Evolutionary conservation across 2,797 vertebrate species (phyloP).

Genomic region (Pipistrellus pygmaeus): DNA sequence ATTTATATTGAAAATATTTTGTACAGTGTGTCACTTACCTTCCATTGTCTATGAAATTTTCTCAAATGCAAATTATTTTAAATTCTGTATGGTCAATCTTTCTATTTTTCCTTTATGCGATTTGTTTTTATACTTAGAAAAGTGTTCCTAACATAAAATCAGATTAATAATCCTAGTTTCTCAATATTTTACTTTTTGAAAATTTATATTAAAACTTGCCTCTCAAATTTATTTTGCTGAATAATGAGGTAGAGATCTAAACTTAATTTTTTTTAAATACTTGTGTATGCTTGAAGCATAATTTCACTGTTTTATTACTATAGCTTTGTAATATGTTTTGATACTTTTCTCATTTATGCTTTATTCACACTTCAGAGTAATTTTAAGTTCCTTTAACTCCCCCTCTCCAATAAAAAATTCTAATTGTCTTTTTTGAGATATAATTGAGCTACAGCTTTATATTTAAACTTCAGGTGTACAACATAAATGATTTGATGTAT

Average conservation of each 20-base stretch:
- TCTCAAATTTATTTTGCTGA: background rate
- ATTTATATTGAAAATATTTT: slow-evolving; percentile 41
- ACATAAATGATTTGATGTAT: background rate
- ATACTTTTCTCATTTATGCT: background rate
- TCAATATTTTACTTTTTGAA: slow-evolving; percentile 39
- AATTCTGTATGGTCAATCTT: background rate
- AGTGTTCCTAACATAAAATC: background rate
- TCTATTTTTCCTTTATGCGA: background rate
- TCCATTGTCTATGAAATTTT: slow-evolving; percentile 4
- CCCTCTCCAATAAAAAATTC: background rate
- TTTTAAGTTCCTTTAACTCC: background rate
- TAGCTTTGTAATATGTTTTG: slow-evolving; percentile 37
- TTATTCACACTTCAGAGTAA: background rate
- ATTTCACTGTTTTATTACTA: background rate
- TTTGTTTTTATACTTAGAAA: slow-evolving; percentile 7
- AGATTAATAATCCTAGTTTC: background rate
- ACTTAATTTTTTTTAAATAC: slow-evolving; percentile 6
- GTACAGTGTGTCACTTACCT: background rate
- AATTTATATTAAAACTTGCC: slow-evolving; percentile 14
- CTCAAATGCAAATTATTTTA: background rate
- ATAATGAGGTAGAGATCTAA: background rate
- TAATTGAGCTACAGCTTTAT: background rate
- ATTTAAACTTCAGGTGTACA: background rate
- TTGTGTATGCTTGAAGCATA: slow-evolving; percentile 7
- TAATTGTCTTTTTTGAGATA: background rate